Evolutionary conservation across 2,888 invertebrate species (phyloP).

Genomic region (Lagria hirta): DNA sequence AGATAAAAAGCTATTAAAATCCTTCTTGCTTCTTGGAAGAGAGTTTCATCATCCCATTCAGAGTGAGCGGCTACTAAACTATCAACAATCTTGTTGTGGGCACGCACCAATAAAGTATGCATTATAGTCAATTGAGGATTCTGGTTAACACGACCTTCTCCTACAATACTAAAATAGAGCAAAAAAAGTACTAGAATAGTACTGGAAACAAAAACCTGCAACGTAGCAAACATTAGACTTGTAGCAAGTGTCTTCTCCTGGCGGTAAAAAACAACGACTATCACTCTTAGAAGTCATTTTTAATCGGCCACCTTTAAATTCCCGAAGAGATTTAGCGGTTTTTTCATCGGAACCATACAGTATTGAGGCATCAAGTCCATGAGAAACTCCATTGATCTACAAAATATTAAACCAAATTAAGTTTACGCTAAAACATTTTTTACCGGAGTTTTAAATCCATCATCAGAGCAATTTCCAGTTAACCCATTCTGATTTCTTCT

Average conservation of each 20-base stretch:
- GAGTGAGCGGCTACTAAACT: slow-evolving; percentile 52
- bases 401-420: not conserved
- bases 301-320: slow-evolving; percentile 16
- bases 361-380: slow-evolving; percentile 25
- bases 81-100: slow-evolving; percentile 54
- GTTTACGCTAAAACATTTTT: not conserved
- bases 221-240: slow-evolving; percentile 15
- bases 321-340: slow-evolving; percentile 16
- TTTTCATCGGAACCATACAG: slow-evolving; percentile 21
- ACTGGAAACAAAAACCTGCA: slow-evolving; percentile 12
- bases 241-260: slow-evolving; percentile 8
- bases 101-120: slow-evolving; percentile 52
- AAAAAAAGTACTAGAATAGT: not conserved
- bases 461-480: slow-evolving; percentile 33
- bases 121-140: slow-evolving; percentile 51
- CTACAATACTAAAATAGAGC: too few species aligned
- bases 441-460: slow-evolving; percentile 28
- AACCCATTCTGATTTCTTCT: slow-evolving; percentile 46
- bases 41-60: slow-evolving; percentile 54
- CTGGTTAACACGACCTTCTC: slow-evolving; percentile 51
- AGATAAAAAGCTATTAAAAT: slow-evolving; percentile 57
- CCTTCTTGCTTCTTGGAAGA: slow-evolving; percentile 54
- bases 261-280: slow-evolving; percentile 17
- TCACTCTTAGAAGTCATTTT: slow-evolving; percentile 4
- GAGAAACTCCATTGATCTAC: slow-evolving; percentile 24